Evolutionary conservation across 2,797 vertebrate species (phyloP).

Genomic region (Calcarius lapponicus): DNA sequence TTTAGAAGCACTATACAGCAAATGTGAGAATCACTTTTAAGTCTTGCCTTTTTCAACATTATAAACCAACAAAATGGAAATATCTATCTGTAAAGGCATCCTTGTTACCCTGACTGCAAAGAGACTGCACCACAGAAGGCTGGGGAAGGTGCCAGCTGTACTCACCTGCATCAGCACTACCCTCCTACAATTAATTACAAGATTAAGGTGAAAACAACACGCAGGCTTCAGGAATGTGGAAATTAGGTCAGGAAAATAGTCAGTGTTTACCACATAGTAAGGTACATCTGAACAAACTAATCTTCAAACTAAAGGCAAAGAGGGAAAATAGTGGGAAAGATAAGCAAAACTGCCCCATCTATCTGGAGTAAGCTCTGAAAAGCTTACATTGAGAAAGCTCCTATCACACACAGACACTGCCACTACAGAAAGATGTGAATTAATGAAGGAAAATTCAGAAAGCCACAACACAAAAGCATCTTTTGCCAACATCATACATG

Average conservation of each 20-base stretch:
- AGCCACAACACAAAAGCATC: not conserved
- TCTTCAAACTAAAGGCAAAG: not conserved
- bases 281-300: not conserved
- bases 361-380: not conserved
- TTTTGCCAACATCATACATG: not conserved
- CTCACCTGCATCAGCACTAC: not conserved
- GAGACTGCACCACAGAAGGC: not conserved
- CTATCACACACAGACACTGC: not conserved
- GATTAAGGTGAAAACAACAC: not conserved
- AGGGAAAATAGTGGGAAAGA: not conserved
- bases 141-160: not conserved
- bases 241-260: not conserved
- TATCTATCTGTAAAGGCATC: not conserved
- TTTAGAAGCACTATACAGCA: not conserved
- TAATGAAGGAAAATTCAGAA: not conserved
- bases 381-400: not conserved
- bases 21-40: not conserved
- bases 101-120: not conserved
- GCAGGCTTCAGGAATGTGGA: not conserved
- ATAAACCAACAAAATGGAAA: not conserved
- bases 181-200: not conserved
- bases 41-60: not conserved
- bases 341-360: not conserved
- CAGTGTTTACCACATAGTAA: not conserved
- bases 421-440: not conserved